A percentile compares a stretch with the other conserved stretches of the same genome.
These are phyloP conservation scores for Hydroisotoma schaefferi DNA, from an alignment of 2,888 invertebrate species.

Conservation along the genomic window DNA sequence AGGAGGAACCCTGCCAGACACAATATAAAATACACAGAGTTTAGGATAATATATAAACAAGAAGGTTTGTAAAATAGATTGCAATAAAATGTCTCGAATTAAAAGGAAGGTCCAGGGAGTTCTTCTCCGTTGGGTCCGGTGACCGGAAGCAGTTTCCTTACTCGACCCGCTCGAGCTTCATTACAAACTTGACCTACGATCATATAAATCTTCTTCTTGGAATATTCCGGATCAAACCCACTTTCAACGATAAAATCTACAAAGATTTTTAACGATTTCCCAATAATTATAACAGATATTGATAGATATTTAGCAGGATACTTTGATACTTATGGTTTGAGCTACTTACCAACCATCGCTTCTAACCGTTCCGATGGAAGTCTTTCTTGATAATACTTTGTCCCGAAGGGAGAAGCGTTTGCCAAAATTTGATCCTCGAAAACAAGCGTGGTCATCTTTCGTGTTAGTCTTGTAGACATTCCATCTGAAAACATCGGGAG, in stretches of 20 bases:
- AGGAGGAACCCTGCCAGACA: too few species aligned
- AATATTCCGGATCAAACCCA: slow-evolving; percentile 32
- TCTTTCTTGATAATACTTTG: slow-evolving; percentile 34
- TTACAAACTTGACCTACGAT: slow-evolving; percentile 39
- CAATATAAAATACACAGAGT: too few species aligned
- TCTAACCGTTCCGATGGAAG: slow-evolving; percentile 33
- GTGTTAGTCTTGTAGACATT: slow-evolving; percentile 34
- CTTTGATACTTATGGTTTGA: background rate
- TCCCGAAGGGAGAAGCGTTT: slow-evolving; percentile 37
- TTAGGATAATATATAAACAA: too few species aligned
- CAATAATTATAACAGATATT: too few species aligned
- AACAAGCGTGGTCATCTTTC: slow-evolving; percentile 36
- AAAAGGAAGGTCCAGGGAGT: too few species aligned
- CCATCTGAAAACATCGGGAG: slow-evolving; percentile 23
- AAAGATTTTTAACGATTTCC: too few species aligned
- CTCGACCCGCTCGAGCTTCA: slow-evolving; percentile 38
- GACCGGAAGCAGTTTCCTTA: slow-evolving; percentile 20
- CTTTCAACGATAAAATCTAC: slow-evolving; percentile 30
- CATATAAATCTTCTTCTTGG: slow-evolving; percentile 37
- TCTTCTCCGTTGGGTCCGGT: slow-evolving; percentile 3
- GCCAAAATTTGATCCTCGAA: slow-evolving; percentile 38
- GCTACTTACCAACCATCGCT: slow-evolving; percentile 29
- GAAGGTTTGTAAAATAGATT: too few species aligned
- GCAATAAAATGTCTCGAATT: too few species aligned
- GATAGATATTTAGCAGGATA: too few species aligned